A percentile compares a stretch with the other conserved stretches of the same genome.
These are phyloP conservation scores for Martes martes DNA, from an alignment of 2,113 vertebrate genomes.

Conservation along the genomic window DNA sequence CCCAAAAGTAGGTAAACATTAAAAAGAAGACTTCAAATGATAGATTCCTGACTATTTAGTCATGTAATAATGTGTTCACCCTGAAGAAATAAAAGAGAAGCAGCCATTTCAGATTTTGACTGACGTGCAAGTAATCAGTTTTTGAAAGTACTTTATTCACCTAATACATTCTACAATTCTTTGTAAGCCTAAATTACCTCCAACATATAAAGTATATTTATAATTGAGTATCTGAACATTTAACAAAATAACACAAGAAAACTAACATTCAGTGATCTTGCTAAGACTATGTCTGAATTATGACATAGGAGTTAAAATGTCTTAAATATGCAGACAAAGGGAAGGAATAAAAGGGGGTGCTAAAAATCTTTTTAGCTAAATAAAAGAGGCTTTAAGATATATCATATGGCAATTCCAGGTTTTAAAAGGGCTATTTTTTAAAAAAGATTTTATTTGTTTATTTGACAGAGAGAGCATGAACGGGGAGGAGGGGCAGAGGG, in stretches of 20 bases:
- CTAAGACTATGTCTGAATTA: conserved; percentile 19
- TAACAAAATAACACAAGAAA: conserved; percentile 41
- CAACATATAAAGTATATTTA: conserved; percentile 41
- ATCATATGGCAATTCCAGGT: not conserved
- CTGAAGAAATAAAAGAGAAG: not conserved
- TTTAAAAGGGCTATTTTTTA: not conserved
- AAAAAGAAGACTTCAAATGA: conserved; percentile 33
- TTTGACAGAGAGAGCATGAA: not conserved
- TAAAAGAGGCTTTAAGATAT: conserved; percentile 10
- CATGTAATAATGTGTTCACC: conserved; percentile 22
- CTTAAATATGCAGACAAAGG: conserved; percentile 1
- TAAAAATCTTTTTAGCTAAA: not conserved
- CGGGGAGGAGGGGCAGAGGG: not conserved
- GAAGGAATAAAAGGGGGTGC: not conserved
- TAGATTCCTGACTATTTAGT: not conserved
- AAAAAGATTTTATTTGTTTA: not conserved
- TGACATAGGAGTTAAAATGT: not conserved
- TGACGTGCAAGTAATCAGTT: conserved; percentile 9
- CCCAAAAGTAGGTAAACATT: not conserved
- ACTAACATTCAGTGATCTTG: not conserved
- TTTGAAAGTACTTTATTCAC: conserved; percentile 34
- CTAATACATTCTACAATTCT: not conserved
- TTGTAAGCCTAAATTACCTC: not conserved
- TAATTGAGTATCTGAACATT: conserved; percentile 40
- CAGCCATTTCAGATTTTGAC: conserved; percentile 43